Percentiles rank a stretch among this genome's conserved stretches.
Conservation (phyloP, 2,113 vertebrate species). For the Rhabdornis inornatus region DNA sequence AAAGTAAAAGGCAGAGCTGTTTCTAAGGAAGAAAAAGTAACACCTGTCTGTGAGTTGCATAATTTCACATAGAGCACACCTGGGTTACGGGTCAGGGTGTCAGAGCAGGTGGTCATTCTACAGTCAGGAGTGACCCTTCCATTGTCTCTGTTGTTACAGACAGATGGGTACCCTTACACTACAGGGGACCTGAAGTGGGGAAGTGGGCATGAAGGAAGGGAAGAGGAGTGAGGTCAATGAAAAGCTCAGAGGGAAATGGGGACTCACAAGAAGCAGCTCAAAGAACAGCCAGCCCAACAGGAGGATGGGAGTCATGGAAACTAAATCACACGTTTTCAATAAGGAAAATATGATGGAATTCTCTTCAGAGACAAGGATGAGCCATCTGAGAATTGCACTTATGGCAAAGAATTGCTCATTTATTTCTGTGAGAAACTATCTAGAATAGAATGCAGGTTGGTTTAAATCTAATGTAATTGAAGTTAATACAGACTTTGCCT, state of each 20-base stretch:
- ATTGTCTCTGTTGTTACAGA: neutral
- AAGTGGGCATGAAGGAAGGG: neutral
- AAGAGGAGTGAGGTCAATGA: neutral
- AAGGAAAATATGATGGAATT: neutral
- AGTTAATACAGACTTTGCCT: neutral
- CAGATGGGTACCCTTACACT: neutral
- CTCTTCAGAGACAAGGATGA: neutral
- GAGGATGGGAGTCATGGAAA: neutral
- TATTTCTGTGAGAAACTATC: neutral
- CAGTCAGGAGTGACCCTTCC: neutral
- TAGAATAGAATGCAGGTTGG: neutral
- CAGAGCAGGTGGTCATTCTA: neutral
- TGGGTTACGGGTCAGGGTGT: neutral
- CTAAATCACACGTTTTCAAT: neutral
- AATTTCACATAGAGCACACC: neutral
- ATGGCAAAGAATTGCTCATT: neutral
- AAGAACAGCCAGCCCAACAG: neutral
- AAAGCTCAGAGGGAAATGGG: neutral
- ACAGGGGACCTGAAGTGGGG: neutral
- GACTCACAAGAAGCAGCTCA: neutral
- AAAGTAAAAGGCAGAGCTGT: neutral
- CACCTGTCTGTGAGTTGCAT: neutral
- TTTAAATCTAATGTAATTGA: neutral
- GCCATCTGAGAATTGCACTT: neutral
- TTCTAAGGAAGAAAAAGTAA: neutral